Evolutionary conservation across 2,797 vertebrate species (phyloP).

Genomic region (Gambelia wislizenii): DNA sequence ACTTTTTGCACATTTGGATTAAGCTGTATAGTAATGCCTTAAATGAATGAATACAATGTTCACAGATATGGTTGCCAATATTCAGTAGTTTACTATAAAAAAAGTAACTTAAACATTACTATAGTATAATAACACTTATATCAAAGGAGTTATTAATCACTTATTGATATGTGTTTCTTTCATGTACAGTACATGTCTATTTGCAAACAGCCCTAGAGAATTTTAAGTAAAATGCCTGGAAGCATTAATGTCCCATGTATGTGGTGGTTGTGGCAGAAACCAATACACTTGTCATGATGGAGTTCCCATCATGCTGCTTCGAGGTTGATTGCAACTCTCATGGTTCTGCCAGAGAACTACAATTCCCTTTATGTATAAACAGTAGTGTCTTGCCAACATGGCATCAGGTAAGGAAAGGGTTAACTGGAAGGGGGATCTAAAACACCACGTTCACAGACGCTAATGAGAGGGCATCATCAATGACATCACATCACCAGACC

Average conservation of each 20-base stretch:
- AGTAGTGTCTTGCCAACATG: too few species aligned
- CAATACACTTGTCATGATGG: too few species aligned
- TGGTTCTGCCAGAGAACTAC: too few species aligned
- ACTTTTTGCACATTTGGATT: slow-evolving; percentile 60
- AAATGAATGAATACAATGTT: slow-evolving; percentile 36
- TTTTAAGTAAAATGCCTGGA: background rate
- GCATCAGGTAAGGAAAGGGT: too few species aligned
- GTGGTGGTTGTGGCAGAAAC: background rate
- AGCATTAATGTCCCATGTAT: background rate
- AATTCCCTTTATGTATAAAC: too few species aligned
- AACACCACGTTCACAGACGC: too few species aligned
- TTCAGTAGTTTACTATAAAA: background rate
- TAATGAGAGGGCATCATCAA: too few species aligned
- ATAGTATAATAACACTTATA: background rate
- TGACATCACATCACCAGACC: too few species aligned
- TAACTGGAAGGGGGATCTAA: too few species aligned
- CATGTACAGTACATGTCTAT: background rate
- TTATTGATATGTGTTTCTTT: background rate
- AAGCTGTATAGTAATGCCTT: slow-evolving; percentile 57
- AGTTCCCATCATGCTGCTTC: too few species aligned
- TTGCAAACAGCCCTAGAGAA: too few species aligned
- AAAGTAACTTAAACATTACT: background rate
- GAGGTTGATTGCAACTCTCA: too few species aligned
- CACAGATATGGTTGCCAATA: background rate
- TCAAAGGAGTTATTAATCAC: background rate